Evolutionary conservation across 2,797 vertebrate species (phyloP), one percentile per base, ranked within the genome.

Genomic region (Pelodytes ibericus): DNA sequence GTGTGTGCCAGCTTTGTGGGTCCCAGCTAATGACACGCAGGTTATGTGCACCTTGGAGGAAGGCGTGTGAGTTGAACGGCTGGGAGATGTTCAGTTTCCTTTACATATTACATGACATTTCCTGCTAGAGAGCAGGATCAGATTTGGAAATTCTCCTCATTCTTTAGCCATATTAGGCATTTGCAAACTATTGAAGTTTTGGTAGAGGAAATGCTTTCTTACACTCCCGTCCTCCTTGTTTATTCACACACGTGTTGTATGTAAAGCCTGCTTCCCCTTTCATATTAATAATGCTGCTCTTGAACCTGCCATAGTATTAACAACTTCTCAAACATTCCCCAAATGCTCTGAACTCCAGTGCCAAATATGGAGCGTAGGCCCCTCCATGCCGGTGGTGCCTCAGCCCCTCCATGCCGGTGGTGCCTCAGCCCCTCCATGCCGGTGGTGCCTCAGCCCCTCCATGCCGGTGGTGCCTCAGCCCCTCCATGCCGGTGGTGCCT

Each of bases 91-190:
- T 68, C 75, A 63, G 75, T 72, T 77, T 77, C 68, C 75, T 77
- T n/a, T 53, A 59, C 61, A 77, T 77, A 64, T 36, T 71, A 18
- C 68, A 58, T 49, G 68, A 77, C 69, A 72, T 77, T 71, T 72
- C 75, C 75, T 77, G 75, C 29, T 71, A 60, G 36, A 27, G 49
- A 71, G 30, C 58, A 64, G 60, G 61, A 71, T 65, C 33, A 78
- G 82, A 6, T 4, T 10, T 69, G 56, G 83, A 84, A 85, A 91
- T 91, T 90, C 89, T 83, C 87, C 47, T 91, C 90, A 90, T 90
- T 90, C 89, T 85, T 91, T 82, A 86, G 81, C 90, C 89, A 87
- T 91, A 90, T 90, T 91, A 82, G 89, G 90, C 67, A 84, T 82
- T 70, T 3, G 1, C 53, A 66, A 51, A 77, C 69, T 70, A 71